These are phyloP conservation scores for Sebastes nivosus DNA, from an alignment of 2,797 vertebrate genomes.

Conservation along the genomic window DNA sequence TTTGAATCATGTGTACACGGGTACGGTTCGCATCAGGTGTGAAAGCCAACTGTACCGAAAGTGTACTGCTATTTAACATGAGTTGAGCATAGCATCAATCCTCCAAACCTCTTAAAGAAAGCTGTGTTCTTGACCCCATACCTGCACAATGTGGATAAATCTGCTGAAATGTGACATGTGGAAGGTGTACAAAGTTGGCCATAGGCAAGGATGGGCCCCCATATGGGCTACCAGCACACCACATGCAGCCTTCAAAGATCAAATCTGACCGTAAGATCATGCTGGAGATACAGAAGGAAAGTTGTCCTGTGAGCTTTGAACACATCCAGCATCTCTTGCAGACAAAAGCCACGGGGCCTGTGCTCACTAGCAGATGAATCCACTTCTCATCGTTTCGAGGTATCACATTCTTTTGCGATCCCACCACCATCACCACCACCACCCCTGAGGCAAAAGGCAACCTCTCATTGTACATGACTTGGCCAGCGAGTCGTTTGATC, in stretches of 20 bases:
- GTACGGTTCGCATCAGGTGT: no score
- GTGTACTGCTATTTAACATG: no score
- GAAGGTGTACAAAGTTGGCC: constrained; percentile 6
- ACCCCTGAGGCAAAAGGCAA: constrained; percentile 30
- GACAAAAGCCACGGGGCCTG: constrained; percentile 38
- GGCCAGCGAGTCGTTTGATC: constrained; percentile 62
- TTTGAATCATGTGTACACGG: no score
- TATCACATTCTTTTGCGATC: constrained; percentile 60
- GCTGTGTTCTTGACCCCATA: neutral
- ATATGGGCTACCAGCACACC: constrained; percentile 4
- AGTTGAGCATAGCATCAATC: no score
- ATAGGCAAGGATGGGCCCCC: neutral
- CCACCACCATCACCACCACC: constrained; percentile 16
- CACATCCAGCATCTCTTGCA: constrained; percentile 37
- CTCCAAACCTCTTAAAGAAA: neutral
- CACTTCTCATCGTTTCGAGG: constrained; percentile 46
- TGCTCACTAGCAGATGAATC: constrained; percentile 40
- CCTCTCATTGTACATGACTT: constrained; percentile 48
- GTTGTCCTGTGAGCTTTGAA: neutral
- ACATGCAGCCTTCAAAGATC: neutral
- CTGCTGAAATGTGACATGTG: constrained; percentile 20
- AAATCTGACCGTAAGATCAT: constrained; percentile 6
- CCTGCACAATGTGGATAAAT: neutral
- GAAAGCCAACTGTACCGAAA: no score
- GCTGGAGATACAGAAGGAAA: neutral